A percentile compares a stretch with the other conserved stretches of the same genome.
These are phyloP conservation scores for Globodera ellingtonae DNA, from an alignment of 1,140 invertebrate species.

Conservation along the genomic window DNA sequence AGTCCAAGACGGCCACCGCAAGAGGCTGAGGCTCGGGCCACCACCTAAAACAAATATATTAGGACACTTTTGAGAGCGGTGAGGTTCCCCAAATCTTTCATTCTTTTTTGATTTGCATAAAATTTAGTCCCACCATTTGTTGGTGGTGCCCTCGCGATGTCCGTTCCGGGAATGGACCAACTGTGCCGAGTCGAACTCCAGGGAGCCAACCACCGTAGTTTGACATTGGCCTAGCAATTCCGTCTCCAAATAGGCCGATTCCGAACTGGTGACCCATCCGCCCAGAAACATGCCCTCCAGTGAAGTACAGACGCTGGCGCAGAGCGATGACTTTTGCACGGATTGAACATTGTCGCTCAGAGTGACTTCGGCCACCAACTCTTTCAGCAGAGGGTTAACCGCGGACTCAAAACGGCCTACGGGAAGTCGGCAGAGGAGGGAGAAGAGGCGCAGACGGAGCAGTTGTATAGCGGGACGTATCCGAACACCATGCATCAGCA, in stretches of 20 bases:
- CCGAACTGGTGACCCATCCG: constrained; percentile 81
- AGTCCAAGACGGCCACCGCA: constrained; percentile 94
- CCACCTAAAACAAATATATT: constrained; percentile 4
- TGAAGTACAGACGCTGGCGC: constrained; percentile 80
- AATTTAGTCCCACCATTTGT: not conserved
- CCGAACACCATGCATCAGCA: constrained; percentile 48
- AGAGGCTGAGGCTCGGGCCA: constrained; percentile 84
- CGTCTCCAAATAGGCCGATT: constrained; percentile 91
- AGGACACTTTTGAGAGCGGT: not conserved
- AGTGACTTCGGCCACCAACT: constrained; percentile 96
- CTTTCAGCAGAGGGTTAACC: constrained; percentile 67
- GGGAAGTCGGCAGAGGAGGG: constrained; percentile 46
- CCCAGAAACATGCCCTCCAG: constrained; percentile 71
- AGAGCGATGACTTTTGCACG: constrained; percentile 88
- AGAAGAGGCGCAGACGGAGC: constrained; percentile 55
- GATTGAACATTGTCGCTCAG: constrained; percentile 90
- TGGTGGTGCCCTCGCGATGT: constrained; percentile 15
- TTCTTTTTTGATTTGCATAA: too few relatives aligned
- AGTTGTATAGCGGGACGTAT: constrained; percentile 52
- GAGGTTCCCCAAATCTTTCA: not conserved
- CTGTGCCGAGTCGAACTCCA: constrained; percentile 45
- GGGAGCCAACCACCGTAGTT: constrained; percentile 31
- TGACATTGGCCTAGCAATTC: constrained; percentile 43
- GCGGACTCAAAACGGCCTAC: constrained; percentile 37
- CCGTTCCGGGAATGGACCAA: constrained; percentile 41